Base-by-base conservation (phyloP, 1,140 invertebrate species). In the Bombus polaris region DNA sequence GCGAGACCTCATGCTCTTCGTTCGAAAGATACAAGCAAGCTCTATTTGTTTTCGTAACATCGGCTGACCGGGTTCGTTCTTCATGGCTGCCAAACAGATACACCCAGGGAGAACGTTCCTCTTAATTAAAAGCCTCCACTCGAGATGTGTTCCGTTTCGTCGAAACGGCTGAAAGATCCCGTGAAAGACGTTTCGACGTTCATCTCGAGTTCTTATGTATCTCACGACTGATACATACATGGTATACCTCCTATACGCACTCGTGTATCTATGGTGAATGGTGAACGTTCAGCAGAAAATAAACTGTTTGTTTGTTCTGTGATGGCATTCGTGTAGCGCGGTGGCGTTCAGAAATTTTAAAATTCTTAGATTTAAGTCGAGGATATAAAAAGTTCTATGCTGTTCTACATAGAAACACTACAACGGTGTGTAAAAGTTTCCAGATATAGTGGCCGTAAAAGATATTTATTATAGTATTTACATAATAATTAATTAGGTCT, bases 81-180 rank as follows among this genome's bases (percentile, higher is more conserved):
- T 80, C 83, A 44, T 12, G 68, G 35, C 59, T 71, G 57, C 28
- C 77, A 80, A 85, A 80, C 83, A 80, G 57, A 84, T 79, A 37
- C 28, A n/a, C n/a, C 13, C 1, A 35, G 39, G n/a, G 13, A 35
- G 59, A 68, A 37, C 57, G 70, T 79, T 71, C 3, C 44, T 74
- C 81, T 88, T 83, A 86, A 89, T 89, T 86, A 83, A 86, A 86
- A 77, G 35, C 37, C 72, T 32, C 22, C n/a, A 28, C n/a, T 15
- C 39, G 47, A 37, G 65, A 44, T 32, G 39, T 13, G 37, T 42
- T 42, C 3, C 3, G 22, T 37, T 62, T 47, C 32, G 18, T 37
- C 35, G 15, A 32, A 37, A 62, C 53, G 5, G 39, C 44, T 28
- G 9, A 22, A 37, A 25, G n/a, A 44, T 79, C 62, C 25, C 37